Base-by-base conservation (phyloP, 2,113 vertebrate species). In the Mus musculus region DNA sequence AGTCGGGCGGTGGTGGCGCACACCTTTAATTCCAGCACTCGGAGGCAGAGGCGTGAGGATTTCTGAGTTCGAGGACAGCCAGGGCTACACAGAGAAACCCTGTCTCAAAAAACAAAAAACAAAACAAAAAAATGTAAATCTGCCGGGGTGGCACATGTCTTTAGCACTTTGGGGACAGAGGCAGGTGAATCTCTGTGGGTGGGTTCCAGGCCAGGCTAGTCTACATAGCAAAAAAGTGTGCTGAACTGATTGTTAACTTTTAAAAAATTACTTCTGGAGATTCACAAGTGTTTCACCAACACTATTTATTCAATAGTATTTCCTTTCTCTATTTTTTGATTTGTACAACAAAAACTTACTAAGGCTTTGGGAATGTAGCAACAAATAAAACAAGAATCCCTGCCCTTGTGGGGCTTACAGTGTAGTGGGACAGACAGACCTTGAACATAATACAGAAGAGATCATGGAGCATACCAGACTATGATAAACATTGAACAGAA, bases 241-340 rank as follows among this genome's bases (percentile, higher is more conserved):
- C n/a, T 89, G 87, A 93, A 90, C 22, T n/a, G 30, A 80, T 42
- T 46, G 42, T 84, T 88, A 82, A 82, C 71, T 88, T 65, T 59
- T 56, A 71, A 72, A 63, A 72, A 39, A n/a, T 49, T 20, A 67
- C 59, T 1, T 4, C 67, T 73, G 19, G 28, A 94, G 39, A 86
- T 69, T 96, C 54, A 89, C 39, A 97, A 16, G 56, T 88, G 24
- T 95, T 96, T 88, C 65, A 90, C 75, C 14, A 84, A 56, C 36
- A 75, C 30, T 46, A 36, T 72, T 95, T 92, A 69, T 69, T 86
- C 36, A 72, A 69, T 91, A 90, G 33, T 73, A 80, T 69, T 84
- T 91, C 33, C 28, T 91, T 75, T 91, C n/a, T n/a, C n/a, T 52
- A 24, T 65, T 95, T 39, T 46, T 65, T 54, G 4, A 82, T 77